Percentiles rank a stretch among this genome's conserved stretches.
These are phyloP conservation scores for Heteractis magnifica DNA, from an alignment of 92 coral and sea anemone species.

Conservation along the genomic window DNA sequence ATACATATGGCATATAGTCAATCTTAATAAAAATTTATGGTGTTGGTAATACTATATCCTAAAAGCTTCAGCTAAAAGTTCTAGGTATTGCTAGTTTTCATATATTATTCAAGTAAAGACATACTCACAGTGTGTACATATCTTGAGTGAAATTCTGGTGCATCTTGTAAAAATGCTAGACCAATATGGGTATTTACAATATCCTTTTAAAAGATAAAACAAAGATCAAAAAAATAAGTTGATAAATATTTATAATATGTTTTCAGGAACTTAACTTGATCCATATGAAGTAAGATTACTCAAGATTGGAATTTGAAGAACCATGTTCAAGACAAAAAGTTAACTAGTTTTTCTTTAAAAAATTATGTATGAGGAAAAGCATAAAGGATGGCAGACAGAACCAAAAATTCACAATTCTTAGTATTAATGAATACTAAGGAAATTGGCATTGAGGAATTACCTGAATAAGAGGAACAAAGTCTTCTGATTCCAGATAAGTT, in stretches of 20 bases:
- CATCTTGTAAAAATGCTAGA: constrained; percentile 81
- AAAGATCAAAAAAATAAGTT: background rate
- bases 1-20: background rate
- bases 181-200: constrained; percentile 89
- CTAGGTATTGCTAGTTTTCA: too few species aligned
- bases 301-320: too few species aligned
- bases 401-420: background rate
- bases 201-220: constrained; percentile 55
- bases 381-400: background rate
- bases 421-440: background rate
- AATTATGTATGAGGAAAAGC: too few species aligned
- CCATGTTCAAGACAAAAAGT: too few species aligned
- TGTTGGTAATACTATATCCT: too few species aligned
- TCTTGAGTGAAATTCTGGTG: constrained; percentile 95
- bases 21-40: too few species aligned
- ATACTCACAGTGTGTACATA: constrained; percentile 91
- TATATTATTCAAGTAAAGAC: background rate
- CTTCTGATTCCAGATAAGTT: constrained; percentile 80
- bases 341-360: too few species aligned
- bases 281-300: too few species aligned
- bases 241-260: too few species aligned
- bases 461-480: constrained; percentile 96
- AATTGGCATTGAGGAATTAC: constrained; percentile 20
- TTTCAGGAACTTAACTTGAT: too few species aligned
- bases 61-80: too few species aligned